A percentile compares a stretch with the other conserved stretches of the same genome.
phyloP scores from a whole-genome alignment of 2,797 vertebrate species.

The Aldrovandia affinis region DNA sequence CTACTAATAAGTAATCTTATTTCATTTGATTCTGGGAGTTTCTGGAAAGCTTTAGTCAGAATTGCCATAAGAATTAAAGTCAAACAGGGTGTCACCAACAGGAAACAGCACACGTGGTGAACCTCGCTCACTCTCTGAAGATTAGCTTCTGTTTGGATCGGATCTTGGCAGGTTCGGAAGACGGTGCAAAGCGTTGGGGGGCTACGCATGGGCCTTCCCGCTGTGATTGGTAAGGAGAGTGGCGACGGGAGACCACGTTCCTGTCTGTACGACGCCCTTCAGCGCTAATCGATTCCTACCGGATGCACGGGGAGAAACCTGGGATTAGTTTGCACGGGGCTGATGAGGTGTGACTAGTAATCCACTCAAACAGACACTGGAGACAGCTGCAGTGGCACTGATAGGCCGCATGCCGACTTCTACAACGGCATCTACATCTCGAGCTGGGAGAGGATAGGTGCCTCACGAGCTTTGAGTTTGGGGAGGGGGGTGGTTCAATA shows the following conservation, averaged over 20 bases:
- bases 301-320: conserved; percentile 53
- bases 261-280: conserved; percentile 37
- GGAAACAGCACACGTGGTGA: conserved; percentile 73
- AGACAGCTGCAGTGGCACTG: conserved; percentile 51
- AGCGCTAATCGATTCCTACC: conserved; percentile 56
- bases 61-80: background rate
- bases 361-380: conserved; percentile 45
- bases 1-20: background rate
- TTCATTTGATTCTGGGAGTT: background rate
- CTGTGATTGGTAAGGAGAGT: conserved; percentile 30
- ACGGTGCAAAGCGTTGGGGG: conserved; percentile 39
- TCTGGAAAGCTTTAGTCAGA: background rate
- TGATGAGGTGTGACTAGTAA: conserved; percentile 61
- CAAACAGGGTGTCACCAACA: background rate
- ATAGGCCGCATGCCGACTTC: conserved; percentile 37
- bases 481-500: no score
- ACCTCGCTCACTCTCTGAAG: conserved; percentile 65
- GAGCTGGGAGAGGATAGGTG: no score
- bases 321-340: conserved; percentile 54
- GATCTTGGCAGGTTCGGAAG: conserved; percentile 48
- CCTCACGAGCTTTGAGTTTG: no score
- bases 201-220: conserved; percentile 38
- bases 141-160: conserved; percentile 52
- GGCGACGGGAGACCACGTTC: conserved; percentile 48
- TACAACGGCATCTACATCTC: background rate